Conservation (phyloP, 2,113 vertebrate genomes). For the Rhizomys pruinosus region DNA sequence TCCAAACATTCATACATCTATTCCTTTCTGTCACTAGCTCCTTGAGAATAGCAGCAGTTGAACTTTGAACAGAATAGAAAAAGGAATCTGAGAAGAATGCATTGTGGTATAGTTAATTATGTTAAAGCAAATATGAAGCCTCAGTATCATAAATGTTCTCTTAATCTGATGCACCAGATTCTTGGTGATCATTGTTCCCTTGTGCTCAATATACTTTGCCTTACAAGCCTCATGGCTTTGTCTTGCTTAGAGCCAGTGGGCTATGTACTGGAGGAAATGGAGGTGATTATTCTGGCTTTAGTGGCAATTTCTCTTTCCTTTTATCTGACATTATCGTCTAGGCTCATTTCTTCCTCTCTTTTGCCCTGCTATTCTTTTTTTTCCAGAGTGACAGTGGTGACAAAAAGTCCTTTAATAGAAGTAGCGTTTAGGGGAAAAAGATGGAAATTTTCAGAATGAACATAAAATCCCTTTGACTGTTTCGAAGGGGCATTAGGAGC, state of each 20-base stretch:
- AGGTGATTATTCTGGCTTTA: background rate
- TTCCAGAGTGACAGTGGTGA: conserved; percentile 43
- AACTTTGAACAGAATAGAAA: conserved; percentile 45
- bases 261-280: background rate
- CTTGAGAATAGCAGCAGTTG: conserved; percentile 59
- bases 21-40: conserved; percentile 57
- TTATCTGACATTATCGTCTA: conserved; percentile 1
- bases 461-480: conserved; percentile 56
- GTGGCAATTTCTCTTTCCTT: conserved; percentile 1
- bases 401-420: conserved; percentile 53
- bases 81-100: conserved; percentile 35
- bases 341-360: conserved; percentile 46
- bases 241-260: conserved; percentile 15
- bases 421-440: conserved; percentile 37
- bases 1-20: conserved; percentile 48
- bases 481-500: background rate
- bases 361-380: conserved; percentile 6
- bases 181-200: conserved; percentile 27
- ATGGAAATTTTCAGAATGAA: conserved; percentile 52
- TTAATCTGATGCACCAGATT: conserved; percentile 37
- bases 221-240: background rate
- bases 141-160: conserved; percentile 4
- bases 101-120: conserved; percentile 37
- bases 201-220: conserved; percentile 1
- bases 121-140: conserved; percentile 40